phyloP scores from a whole-genome alignment of 1,140 invertebrate genomes.

The Cylas formicarius region DNA sequence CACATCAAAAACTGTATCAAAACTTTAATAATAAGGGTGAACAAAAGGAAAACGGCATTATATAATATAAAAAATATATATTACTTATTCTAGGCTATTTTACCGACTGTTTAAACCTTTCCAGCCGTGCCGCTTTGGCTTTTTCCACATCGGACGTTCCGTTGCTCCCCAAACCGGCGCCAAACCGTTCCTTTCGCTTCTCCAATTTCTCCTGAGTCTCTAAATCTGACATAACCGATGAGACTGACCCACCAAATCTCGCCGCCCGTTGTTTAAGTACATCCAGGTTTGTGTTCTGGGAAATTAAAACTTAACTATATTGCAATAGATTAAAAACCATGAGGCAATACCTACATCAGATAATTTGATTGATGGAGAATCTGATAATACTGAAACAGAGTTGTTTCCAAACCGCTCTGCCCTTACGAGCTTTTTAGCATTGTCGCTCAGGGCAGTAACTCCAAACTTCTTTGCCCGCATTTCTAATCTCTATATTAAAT shows the following conservation, averaged over 20 bases:
- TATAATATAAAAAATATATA: slow-evolving; percentile 17
- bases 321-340: slow-evolving; percentile 2
- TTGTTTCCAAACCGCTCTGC: slow-evolving; percentile 56
- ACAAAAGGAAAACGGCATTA: slow-evolving; percentile 13
- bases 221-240: slow-evolving; percentile 57
- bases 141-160: slow-evolving; percentile 20
- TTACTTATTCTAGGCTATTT: slow-evolving; percentile 26
- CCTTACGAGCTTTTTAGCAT: slow-evolving; percentile 58
- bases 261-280: slow-evolving; percentile 66
- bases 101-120: slow-evolving; percentile 34
- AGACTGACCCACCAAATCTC: slow-evolving; percentile 66
- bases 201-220: slow-evolving; percentile 59
- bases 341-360: slow-evolving; percentile 12
- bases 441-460: slow-evolving; percentile 48
- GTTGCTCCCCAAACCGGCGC: slow-evolving; percentile 25
- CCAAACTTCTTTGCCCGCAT: slow-evolving; percentile 76
- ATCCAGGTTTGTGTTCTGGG: slow-evolving; percentile 45
- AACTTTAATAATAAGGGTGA: no score
- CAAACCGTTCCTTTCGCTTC: slow-evolving; percentile 65
- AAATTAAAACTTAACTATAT: slow-evolving; percentile 14
- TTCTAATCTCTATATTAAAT: slow-evolving; percentile 51
- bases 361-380: slow-evolving; percentile 25
- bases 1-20: no score
- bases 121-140: slow-evolving; percentile 29
- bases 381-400: no score